Evolutionary conservation across 2,113 vertebrate species (phyloP), one percentile per base, ranked within the genome.

Genomic region (Lathamus discolor): DNA sequence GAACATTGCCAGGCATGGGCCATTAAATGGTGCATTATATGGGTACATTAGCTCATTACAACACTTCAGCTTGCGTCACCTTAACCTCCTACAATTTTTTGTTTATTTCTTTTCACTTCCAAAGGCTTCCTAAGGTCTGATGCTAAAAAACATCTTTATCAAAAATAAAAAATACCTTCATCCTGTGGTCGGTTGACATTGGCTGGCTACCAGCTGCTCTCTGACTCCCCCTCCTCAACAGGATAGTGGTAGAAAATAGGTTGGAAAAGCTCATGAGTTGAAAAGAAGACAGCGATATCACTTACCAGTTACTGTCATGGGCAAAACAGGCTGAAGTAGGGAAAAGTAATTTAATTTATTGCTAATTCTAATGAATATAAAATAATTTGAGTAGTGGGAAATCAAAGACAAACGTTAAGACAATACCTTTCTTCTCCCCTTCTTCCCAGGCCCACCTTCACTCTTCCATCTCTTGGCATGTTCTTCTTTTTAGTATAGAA

Each of bases 251-350:
- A 51, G 17, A 57, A 86, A 86, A 57, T 23, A 49, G 18, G 17
- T 68, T 9, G 13, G 15, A 68, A 77, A 77, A n/a, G 7, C 7
- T 39, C 25, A 19, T 5, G 17, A 2, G 2, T 4, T 51, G 19
- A 37, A 13, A 46, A 52, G 75, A 80, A 80, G 6, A 13, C 13
- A 46, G 16, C 2, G 6, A 39, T 12, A 44, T 10, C 1, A 61
- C 23, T 82, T 51, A 52, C 4, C 5, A 28, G 1, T n/a, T 63
- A 29, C 15, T 2, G 1, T 31, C 20, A n/a, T 1, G 1, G 18
- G 10, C 24, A 44, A 70, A 46, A 2, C 14, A 44, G 27, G 22
- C 14, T 28, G 69, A 13, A 17, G 19, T 17, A 10, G 10, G 7
- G 28, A 48, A 79, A 41, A 48, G 2, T 22, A 1, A 44, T 41